A percentile compares a stretch with the other conserved stretches of the same genome.
These are phyloP conservation scores for Python bivittatus DNA, from an alignment of 2,113 vertebrate species.

Conservation along the genomic window DNA sequence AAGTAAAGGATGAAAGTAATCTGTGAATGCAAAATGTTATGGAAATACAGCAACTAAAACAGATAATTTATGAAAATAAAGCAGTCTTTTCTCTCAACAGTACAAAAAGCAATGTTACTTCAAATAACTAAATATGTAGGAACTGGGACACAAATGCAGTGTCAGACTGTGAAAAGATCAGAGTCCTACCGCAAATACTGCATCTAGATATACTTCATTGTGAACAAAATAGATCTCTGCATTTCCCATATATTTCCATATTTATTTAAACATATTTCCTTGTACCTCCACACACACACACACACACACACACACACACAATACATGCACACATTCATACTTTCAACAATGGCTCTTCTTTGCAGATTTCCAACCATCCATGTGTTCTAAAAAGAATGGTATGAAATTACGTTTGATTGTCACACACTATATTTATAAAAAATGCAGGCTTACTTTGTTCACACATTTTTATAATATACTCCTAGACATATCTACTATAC, in stretches of 20 bases:
- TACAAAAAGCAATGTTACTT: accelerated
- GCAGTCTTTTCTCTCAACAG: not conserved
- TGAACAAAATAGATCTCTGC: not conserved
- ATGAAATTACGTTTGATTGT: not conserved
- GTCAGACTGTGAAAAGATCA: accelerated
- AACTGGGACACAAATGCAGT: not conserved
- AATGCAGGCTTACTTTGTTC: not conserved
- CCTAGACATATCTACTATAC: accelerated
- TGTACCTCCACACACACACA: accelerated
- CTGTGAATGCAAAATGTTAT: not conserved
- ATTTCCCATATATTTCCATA: accelerated
- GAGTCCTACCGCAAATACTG: accelerated
- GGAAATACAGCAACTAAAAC: not conserved
- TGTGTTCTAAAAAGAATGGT: not conserved
- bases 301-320: not conserved
- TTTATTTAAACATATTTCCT: not conserved
- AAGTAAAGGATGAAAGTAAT: not conserved
- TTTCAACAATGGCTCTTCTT: not conserved
- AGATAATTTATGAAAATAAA: not conserved
- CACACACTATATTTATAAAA: not conserved
- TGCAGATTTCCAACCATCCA: not conserved
- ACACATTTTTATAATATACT: accelerated
- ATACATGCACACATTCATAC: not conserved
- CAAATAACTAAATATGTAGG: not conserved
- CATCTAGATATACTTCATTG: accelerated